Conservation (phyloP, 2,888 invertebrate genomes). For the Seira musarum region DNA sequence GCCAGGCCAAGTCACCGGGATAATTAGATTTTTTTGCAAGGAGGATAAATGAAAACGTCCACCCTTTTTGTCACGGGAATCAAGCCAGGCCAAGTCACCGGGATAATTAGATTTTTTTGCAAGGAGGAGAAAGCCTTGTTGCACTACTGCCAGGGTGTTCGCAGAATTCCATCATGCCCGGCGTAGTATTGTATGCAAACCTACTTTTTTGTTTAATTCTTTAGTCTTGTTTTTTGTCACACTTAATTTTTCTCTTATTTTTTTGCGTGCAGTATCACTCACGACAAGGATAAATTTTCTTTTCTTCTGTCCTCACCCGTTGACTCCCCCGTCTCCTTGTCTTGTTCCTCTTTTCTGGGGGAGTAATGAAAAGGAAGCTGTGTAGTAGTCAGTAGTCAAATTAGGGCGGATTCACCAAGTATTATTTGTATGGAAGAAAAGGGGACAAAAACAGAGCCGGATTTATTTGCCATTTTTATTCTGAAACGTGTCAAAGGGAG, state of each 20-base stretch:
- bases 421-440: not conserved
- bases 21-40: conserved; percentile 66
- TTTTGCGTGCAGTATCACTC: not conserved
- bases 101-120: conserved; percentile 66
- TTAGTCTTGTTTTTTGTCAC: conserved; percentile 2
- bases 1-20: conserved; percentile 52
- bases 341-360: not conserved
- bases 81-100: too few species aligned
- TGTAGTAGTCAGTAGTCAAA: conserved; percentile 51
- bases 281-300: conserved; percentile 36
- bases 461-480: conserved; percentile 44
- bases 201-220: not conserved
- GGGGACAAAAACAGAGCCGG: conserved; percentile 4
- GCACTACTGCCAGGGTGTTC: not conserved
- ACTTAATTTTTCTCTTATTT: not conserved
- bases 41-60: conserved; percentile 57
- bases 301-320: not conserved
- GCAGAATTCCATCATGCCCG: not conserved
- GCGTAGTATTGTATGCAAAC: not conserved
- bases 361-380: not conserved
- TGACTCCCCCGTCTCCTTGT: not conserved
- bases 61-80: conserved; percentile 65
- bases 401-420: conserved; percentile 45
- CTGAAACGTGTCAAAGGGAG: not conserved
- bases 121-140: conserved; percentile 38